Conservation (phyloP, 2,888 invertebrate species). For the Nycteola revayana region DNA sequence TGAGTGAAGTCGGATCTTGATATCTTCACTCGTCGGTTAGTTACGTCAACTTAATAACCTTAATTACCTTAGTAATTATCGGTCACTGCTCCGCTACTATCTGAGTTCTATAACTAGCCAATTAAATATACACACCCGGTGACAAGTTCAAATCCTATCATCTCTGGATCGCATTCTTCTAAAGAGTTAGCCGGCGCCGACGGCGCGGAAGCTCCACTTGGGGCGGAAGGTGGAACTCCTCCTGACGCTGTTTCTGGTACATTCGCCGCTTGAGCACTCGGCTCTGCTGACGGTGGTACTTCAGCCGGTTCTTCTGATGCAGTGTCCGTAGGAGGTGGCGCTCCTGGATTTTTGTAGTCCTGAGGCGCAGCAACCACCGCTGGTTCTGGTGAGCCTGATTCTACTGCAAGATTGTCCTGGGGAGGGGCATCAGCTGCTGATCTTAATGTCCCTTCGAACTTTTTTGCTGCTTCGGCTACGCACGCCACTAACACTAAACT, state of each 20-base stretch:
- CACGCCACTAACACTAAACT: slow-evolving; percentile 71
- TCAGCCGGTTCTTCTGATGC: slow-evolving; percentile 40
- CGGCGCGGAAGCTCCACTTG: slow-evolving; percentile 74
- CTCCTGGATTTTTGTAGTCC: slow-evolving; percentile 69
- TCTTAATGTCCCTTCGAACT: slow-evolving; percentile 72
- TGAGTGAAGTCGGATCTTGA: slow-evolving; percentile 53
- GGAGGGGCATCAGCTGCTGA: slow-evolving; percentile 75
- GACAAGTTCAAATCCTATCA: slow-evolving; percentile 95
- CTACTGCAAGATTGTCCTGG: slow-evolving; percentile 73
- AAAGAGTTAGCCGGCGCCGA: slow-evolving; percentile 80
- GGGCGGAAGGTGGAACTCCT: slow-evolving; percentile 73
- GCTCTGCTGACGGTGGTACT: slow-evolving; percentile 7
- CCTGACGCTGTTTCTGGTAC: slow-evolving; percentile 73
- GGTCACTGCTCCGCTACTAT: slow-evolving; percentile 36
- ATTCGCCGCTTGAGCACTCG: slow-evolving; percentile 34
- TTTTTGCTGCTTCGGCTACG: slow-evolving; percentile 72
- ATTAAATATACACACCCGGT: slow-evolving; percentile 83
- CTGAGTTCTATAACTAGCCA: slow-evolving; percentile 16
- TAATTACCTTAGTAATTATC: slow-evolving; percentile 53
- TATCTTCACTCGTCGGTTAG: slow-evolving; percentile 46
- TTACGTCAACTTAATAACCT: slow-evolving; percentile 46
- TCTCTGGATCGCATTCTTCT: slow-evolving; percentile 93
- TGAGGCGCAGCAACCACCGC: slow-evolving; percentile 70
- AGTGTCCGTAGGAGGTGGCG: slow-evolving; percentile 51
- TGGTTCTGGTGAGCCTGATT: slow-evolving; percentile 69